These are phyloP conservation scores for Syngnathus acus DNA, from an alignment of 2,797 vertebrate species.

Conservation along the genomic window DNA sequence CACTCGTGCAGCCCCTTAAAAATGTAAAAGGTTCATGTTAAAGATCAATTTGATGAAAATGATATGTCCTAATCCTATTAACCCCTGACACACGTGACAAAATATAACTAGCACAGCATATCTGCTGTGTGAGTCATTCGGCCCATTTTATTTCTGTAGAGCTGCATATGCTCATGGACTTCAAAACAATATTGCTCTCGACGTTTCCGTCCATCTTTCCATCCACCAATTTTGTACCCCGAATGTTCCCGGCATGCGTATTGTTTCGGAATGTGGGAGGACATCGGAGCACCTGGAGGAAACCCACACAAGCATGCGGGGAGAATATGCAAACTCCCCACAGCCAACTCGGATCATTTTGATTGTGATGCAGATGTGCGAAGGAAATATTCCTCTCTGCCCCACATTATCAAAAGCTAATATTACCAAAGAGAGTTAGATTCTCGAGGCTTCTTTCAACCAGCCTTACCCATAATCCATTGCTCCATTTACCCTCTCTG, in stretches of 20 bases:
- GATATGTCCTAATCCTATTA: no score
- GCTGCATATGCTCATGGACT: slow-evolving; percentile 15
- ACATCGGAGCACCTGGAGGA: not conserved
- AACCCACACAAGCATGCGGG: not conserved
- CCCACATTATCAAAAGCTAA: not conserved
- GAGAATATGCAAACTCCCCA: not conserved
- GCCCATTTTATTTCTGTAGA: not conserved
- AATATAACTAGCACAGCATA: no score
- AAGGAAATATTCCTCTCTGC: not conserved
- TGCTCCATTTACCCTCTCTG: slow-evolving; percentile 15
- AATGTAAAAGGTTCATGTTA: no score
- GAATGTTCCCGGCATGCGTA: not conserved
- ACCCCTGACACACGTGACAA: no score
- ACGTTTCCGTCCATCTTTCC: not conserved
- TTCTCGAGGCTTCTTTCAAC: not conserved
- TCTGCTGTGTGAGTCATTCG: no score
- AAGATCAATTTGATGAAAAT: no score
- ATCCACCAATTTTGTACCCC: not conserved
- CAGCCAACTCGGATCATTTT: not conserved
- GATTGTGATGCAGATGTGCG: not conserved
- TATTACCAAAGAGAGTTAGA: not conserved
- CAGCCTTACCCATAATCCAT: slow-evolving; percentile 13
- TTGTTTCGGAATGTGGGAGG: not conserved
- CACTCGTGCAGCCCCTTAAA: no score
- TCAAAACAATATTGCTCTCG: slow-evolving; percentile 4